A percentile compares a stretch with the other conserved stretches of the same genome.
Conservation (phyloP, 2,888 invertebrate genomes). For the Rhabditophanes sp. region DNA sequence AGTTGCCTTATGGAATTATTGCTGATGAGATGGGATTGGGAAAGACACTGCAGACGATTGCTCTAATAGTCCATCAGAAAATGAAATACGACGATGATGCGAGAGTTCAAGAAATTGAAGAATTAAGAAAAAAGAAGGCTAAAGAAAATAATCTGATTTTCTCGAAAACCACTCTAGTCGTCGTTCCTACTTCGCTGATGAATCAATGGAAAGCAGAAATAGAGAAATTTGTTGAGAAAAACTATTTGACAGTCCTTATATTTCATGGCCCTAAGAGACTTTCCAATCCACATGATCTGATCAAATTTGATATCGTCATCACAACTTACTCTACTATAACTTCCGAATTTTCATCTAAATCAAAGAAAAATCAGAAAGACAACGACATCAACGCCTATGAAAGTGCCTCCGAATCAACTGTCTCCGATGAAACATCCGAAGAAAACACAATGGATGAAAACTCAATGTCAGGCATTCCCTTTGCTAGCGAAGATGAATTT, state of each 20-base stretch:
- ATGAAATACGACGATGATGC: too few species aligned
- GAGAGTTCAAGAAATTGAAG: too few species aligned
- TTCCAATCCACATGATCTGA: too few species aligned
- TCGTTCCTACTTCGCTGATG: conserved; percentile 77
- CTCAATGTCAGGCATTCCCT: too few species aligned
- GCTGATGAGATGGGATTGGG: conserved; percentile 51
- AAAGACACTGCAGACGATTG: conserved; percentile 49
- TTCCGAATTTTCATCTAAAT: conserved; percentile 46
- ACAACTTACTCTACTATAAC: conserved; percentile 66
- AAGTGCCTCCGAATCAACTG: too few species aligned
- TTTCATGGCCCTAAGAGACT: conserved; percentile 74
- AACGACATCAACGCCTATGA: conserved; percentile 6
- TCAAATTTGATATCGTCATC: conserved; percentile 73
- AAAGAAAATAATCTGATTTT: conserved; percentile 27
- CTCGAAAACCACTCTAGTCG: conserved; percentile 54
- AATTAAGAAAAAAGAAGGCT: too few species aligned
- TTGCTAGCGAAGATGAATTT: too few species aligned
- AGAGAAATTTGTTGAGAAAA: conserved; percentile 51
- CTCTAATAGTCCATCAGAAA: conserved; percentile 45
- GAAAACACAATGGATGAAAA: too few species aligned
- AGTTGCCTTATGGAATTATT: conserved; percentile 65
- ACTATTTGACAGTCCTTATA: conserved; percentile 54
- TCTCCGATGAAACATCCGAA: too few species aligned
- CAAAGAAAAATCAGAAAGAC: conserved; percentile 7
- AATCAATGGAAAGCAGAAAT: conserved; percentile 69